phyloP scores from a whole-genome alignment of 2,888 invertebrate genomes.

The Drosophila longiperda region DNA sequence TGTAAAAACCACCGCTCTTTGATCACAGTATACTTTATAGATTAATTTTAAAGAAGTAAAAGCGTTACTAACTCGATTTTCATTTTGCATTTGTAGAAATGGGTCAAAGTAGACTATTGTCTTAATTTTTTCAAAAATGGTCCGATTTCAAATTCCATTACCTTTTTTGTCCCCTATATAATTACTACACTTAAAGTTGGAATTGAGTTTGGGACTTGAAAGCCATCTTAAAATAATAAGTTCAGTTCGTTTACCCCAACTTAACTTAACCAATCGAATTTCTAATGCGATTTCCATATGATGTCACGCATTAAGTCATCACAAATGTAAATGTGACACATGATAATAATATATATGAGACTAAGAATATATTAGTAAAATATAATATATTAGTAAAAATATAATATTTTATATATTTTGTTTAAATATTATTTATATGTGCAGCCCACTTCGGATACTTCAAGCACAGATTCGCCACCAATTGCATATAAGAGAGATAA shows the following conservation, averaged over 20 bases:
- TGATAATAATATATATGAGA: background rate
- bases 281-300: background rate
- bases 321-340: background rate
- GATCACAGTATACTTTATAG: background rate
- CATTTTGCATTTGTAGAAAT: background rate
- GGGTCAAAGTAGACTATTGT: background rate
- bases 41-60: background rate
- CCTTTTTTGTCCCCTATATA: background rate
- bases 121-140: background rate
- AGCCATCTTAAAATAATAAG: background rate
- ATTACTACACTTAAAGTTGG: no score
- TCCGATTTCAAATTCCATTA: background rate
- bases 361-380: background rate
- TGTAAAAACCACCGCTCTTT: background rate
- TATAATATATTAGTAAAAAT: no score
- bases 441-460: slow-evolving; percentile 89
- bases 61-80: background rate
- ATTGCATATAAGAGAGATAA: slow-evolving; percentile 84
- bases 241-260: background rate
- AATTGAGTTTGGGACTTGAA: no score
- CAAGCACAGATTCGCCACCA: slow-evolving; percentile 90
- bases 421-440: slow-evolving; percentile 11
- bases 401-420: no score
- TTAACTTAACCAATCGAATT: background rate
- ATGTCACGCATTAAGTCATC: background rate